Evolutionary conservation across 2,888 invertebrate species (phyloP).

Genomic region (Cotesia congregata): DNA sequence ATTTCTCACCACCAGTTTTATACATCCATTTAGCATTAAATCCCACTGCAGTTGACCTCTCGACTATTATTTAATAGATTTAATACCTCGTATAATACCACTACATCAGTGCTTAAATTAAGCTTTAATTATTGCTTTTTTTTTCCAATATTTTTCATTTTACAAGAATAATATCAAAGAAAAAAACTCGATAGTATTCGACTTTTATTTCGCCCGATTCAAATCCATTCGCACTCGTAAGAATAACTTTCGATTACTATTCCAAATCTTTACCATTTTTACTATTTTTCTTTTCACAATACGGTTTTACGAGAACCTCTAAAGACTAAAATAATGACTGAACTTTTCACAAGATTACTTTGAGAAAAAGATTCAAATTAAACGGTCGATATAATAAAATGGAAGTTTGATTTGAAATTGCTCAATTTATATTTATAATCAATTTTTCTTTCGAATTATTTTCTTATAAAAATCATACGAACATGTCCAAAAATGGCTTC

Average conservation of each 20-base stretch:
- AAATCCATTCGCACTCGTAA: neutral
- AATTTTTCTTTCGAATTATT: too few species aligned
- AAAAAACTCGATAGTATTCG: neutral
- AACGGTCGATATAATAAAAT: neutral
- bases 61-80: neutral
- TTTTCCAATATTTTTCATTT: slow-evolving; percentile 1
- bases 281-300: neutral
- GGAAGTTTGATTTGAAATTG: too few species aligned
- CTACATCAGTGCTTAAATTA: neutral
- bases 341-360: neutral
- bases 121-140: neutral
- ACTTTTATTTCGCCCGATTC: neutral
- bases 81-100: slow-evolving; percentile 9
- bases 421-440: too few species aligned
- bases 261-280: neutral
- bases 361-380: neutral
- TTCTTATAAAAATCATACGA: too few species aligned
- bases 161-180: neutral
- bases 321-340: neutral
- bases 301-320: neutral
- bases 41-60: slow-evolving; percentile 25
- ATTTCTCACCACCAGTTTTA: slow-evolving; percentile 22
- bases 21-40: slow-evolving; percentile 20
- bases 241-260: neutral
- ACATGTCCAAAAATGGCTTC: too few species aligned